Evolutionary conservation across 1,140 invertebrate genomes (phyloP).

Genomic region (Hermatobates lingyangjiaoensis): DNA sequence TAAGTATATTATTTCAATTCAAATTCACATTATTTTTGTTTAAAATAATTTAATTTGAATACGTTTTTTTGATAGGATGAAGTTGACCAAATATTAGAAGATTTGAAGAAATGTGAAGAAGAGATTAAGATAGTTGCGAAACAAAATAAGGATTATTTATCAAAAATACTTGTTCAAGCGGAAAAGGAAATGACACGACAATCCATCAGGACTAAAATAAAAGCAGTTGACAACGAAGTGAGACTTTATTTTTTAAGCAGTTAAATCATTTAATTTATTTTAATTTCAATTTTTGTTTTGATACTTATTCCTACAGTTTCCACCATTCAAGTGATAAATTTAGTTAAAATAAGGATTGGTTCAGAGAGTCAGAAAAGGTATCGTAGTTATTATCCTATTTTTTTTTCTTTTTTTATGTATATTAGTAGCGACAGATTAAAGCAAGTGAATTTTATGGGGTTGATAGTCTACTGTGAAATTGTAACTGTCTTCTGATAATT

Average conservation of each 20-base stretch:
- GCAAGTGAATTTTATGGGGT: too few species aligned
- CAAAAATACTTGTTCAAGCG: conserved; percentile 34
- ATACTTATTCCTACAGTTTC: too few species aligned
- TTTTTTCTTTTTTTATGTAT: too few species aligned
- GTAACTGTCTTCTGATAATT: too few species aligned
- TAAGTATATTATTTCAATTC: conserved; percentile 32
- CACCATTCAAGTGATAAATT: too few species aligned
- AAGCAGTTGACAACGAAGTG: conserved; percentile 47
- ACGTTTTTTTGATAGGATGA: conserved; percentile 33
- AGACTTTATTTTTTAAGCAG: conserved; percentile 23
- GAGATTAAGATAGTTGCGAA: conserved; percentile 49
- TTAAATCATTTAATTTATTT: conserved; percentile 23
- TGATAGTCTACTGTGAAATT: too few species aligned
- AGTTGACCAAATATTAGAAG: conserved; percentile 66
- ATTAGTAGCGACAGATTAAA: too few species aligned
- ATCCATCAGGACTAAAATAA: conserved; percentile 45
- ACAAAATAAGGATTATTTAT: conserved; percentile 46
- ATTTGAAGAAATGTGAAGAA: conserved; percentile 67
- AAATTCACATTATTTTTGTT: too few species aligned
- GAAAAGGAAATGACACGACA: conserved; percentile 44
- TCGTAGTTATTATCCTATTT: too few species aligned
- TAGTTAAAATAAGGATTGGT: too few species aligned
- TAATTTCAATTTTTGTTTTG: background rate
- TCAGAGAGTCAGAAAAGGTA: too few species aligned
- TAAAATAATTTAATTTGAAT: too few species aligned